Conservation (phyloP, 2,888 invertebrate genomes). For the Aspidapion aeneum region DNA sequence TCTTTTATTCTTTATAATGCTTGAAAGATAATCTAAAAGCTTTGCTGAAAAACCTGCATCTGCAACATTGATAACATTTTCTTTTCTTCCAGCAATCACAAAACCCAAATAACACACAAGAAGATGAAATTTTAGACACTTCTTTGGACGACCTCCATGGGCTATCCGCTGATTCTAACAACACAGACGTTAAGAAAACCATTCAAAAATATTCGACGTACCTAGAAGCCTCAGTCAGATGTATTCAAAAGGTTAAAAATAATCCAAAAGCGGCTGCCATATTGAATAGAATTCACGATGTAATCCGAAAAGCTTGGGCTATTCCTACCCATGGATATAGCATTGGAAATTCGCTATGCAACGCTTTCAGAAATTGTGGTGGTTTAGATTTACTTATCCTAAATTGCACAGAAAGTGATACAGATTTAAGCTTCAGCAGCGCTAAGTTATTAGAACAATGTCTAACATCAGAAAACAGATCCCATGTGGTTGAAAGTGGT, state of each 20-base stretch:
- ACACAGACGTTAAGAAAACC: conserved; percentile 76
- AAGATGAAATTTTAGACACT: conserved; percentile 64
- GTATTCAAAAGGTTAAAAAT: conserved; percentile 54
- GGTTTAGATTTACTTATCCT: conserved; percentile 86
- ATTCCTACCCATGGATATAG: conserved; percentile 95
- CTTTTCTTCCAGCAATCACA: conserved; percentile 2
- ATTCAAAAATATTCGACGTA: conserved; percentile 77
- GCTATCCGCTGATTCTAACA: conserved; percentile 68
- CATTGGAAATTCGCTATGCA: conserved; percentile 89
- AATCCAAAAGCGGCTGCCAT: conserved; percentile 62
- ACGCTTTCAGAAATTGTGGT: conserved; percentile 81
- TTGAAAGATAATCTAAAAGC: no score
- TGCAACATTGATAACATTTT: no score
- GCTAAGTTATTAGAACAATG: conserved; percentile 92
- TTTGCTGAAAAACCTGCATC: no score
- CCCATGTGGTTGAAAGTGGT: conserved; percentile 89
- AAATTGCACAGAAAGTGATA: conserved; percentile 73
- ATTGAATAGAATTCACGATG: conserved; percentile 76
- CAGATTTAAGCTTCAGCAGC: conserved; percentile 80
- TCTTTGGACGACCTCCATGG: conserved; percentile 77
- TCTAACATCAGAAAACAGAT: conserved; percentile 90
- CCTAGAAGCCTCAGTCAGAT: conserved; percentile 70
- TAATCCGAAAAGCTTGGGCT: conserved; percentile 91
- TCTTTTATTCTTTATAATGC: no score
- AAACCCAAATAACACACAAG: conserved; percentile 53